These are phyloP conservation scores for Falco biarmicus DNA, from an alignment of 2,797 vertebrate species.

Conservation along the genomic window DNA sequence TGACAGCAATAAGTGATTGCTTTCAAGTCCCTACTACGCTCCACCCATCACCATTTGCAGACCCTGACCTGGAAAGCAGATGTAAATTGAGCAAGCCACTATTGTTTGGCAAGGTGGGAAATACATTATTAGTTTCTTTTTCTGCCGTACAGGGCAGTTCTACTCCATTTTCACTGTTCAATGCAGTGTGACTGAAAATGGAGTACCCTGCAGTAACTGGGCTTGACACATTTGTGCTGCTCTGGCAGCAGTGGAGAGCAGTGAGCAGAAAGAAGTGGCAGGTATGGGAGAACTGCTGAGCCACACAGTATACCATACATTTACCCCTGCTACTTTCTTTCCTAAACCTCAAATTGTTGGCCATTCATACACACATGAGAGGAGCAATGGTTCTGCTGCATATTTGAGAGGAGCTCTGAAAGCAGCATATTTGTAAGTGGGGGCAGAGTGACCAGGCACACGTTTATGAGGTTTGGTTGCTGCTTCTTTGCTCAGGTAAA, in stretches of 20 bases:
- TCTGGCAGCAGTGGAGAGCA: not conserved
- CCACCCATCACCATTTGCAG: not conserved
- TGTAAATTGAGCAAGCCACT: not conserved
- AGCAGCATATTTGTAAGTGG: fast-evolving
- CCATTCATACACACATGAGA: not conserved
- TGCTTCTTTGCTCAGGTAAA: not conserved
- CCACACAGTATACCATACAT: fast-evolving
- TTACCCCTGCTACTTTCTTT: not conserved
- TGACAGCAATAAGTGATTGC: not conserved
- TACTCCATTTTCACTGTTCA: slow-evolving; percentile 1
- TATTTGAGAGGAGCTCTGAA: not conserved
- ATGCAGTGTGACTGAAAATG: slow-evolving; percentile 6
- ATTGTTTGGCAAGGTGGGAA: slow-evolving; percentile 9
- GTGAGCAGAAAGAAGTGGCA: not conserved
- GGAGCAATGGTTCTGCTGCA: not conserved
- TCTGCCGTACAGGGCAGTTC: not conserved
- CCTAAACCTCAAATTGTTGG: not conserved
- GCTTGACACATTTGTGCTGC: not conserved
- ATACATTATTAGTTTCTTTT: slow-evolving; percentile 8
- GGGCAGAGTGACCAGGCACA: not conserved
- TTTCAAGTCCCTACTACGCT: not conserved
- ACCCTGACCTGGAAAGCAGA: not conserved
- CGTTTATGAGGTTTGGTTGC: not conserved
- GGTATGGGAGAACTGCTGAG: not conserved
- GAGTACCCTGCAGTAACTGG: not conserved